A percentile compares a stretch with the other conserved stretches of the same genome.
Evolutionary conservation across 2,113 vertebrate genomes (phyloP).

Genomic region (Scophthalmus maximus): DNA sequence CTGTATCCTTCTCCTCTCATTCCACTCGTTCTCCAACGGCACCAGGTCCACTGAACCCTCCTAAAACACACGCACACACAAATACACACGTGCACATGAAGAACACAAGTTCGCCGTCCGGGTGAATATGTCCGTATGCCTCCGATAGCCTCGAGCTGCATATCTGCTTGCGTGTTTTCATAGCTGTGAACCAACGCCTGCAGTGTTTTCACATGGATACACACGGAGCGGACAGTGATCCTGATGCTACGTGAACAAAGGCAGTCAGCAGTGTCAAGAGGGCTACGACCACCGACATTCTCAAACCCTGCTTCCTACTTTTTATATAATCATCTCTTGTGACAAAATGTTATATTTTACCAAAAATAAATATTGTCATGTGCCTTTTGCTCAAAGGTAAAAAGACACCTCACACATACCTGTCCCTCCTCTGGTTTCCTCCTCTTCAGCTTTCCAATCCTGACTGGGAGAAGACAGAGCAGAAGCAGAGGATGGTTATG

Average conservation of each 20-base stretch:
- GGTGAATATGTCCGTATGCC: slow-evolving; percentile 31
- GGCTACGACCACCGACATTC: background rate
- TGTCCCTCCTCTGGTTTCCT: slow-evolving; percentile 74
- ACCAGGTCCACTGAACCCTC: slow-evolving; percentile 89
- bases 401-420: slow-evolving; percentile 38
- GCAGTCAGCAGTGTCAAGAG: slow-evolving; percentile 5
- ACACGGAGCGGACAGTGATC: slow-evolving; percentile 62
- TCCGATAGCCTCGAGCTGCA: slow-evolving; percentile 33
- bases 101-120: slow-evolving; percentile 22
- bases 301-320: background rate
- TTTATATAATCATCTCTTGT: slow-evolving; percentile 3
- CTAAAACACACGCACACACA: slow-evolving; percentile 87
- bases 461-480: slow-evolving; percentile 66
- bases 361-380: background rate
- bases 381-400: background rate
- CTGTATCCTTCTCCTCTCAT: slow-evolving; percentile 93
- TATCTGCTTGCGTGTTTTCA: slow-evolving; percentile 56
- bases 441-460: slow-evolving; percentile 77
- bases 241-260: slow-evolving; percentile 58
- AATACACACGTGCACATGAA: slow-evolving; percentile 29
- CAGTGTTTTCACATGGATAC: slow-evolving; percentile 64
- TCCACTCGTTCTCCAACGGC: slow-evolving; percentile 93
- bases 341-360: background rate
- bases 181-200: slow-evolving; percentile 44
- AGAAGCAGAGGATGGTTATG: background rate